Evolutionary conservation across 1,140 invertebrate species (phyloP).

Genomic region (Drosophila bifasciata): DNA sequence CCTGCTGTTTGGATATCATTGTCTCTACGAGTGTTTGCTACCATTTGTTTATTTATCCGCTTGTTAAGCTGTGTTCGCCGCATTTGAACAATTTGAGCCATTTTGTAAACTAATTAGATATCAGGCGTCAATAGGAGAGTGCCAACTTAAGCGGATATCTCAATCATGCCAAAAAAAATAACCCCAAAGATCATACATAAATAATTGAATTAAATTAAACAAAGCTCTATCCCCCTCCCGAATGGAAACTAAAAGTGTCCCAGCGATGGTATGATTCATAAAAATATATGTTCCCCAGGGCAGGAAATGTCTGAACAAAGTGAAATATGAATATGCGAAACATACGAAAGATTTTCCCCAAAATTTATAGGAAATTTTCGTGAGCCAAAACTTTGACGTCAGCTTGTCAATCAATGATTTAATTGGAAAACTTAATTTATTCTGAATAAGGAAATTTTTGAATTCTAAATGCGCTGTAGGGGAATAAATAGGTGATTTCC

Average conservation of each 20-base stretch:
- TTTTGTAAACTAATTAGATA: conserved; percentile 55
- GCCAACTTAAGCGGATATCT: conserved; percentile 49
- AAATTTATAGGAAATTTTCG: too few relatives aligned
- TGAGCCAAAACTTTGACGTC: conserved; percentile 4
- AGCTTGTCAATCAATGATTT: conserved; percentile 8
- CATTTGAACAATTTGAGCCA: conserved; percentile 15
- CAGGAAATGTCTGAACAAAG: too few relatives aligned
- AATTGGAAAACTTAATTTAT: too few relatives aligned
- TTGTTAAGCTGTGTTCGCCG: conserved; percentile 4
- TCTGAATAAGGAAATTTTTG: too few relatives aligned
- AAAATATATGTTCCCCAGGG: too few relatives aligned
- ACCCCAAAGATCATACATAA: conserved; percentile 23
- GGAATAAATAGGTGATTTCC: too few relatives aligned
- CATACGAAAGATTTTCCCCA: too few relatives aligned
- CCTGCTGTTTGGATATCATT: conserved; percentile 8
- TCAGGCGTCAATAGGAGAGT: conserved; percentile 57
- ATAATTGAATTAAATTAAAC: conserved; percentile 17
- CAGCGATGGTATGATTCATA: too few relatives aligned
- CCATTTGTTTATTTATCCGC: not conserved
- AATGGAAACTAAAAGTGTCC: too few relatives aligned
- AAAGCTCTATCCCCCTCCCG: conserved; percentile 6
- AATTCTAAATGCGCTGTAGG: too few relatives aligned
- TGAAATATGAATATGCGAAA: too few relatives aligned
- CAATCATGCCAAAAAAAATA: conserved; percentile 8
- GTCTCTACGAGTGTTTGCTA: not conserved